Conservation (phyloP, 1,140 invertebrate genomes). For the Nephila pilipes region DNA sequence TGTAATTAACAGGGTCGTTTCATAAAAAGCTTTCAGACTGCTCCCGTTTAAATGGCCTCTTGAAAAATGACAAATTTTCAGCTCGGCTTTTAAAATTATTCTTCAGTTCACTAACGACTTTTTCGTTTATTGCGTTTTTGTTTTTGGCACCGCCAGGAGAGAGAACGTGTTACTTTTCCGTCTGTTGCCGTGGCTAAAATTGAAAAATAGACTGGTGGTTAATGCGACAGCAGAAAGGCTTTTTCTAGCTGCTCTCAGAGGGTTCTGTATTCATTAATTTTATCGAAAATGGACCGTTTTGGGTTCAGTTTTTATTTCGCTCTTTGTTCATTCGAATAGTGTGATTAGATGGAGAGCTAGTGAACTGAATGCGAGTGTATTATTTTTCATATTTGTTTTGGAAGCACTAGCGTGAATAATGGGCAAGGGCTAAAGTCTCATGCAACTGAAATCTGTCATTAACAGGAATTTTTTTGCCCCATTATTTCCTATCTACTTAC, state of each 20-base stretch:
- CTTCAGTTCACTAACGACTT: constrained; percentile 71
- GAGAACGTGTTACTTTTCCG: constrained; percentile 71
- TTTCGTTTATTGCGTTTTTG: constrained; percentile 74
- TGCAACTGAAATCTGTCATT: constrained; percentile 58
- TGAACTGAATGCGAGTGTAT: constrained; percentile 51
- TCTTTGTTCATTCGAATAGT: constrained; percentile 64
- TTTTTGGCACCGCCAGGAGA: constrained; percentile 51
- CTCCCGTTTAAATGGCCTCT: constrained; percentile 63
- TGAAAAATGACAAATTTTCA: constrained; percentile 75
- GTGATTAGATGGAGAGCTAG: constrained; percentile 67
- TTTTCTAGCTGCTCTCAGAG: constrained; percentile 56
- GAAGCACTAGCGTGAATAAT: constrained; percentile 49
- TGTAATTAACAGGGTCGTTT: constrained; percentile 75
- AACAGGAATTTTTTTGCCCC: constrained; percentile 30
- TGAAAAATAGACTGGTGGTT: constrained; percentile 70
- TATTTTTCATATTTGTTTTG: constrained; percentile 66
- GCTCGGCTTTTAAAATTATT: constrained; percentile 73
- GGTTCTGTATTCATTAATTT: constrained; percentile 68
- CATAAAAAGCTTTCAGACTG: constrained; percentile 72
- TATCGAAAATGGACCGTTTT: constrained; percentile 73
- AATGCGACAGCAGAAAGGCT: constrained; percentile 62
- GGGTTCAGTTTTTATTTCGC: constrained; percentile 51
- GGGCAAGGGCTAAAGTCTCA: constrained; percentile 36
- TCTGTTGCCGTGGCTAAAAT: constrained; percentile 69
- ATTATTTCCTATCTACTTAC: constrained; percentile 50